phyloP scores from a whole-genome alignment of 2,888 invertebrate genomes.

The Gisinianus flammeolus region DNA sequence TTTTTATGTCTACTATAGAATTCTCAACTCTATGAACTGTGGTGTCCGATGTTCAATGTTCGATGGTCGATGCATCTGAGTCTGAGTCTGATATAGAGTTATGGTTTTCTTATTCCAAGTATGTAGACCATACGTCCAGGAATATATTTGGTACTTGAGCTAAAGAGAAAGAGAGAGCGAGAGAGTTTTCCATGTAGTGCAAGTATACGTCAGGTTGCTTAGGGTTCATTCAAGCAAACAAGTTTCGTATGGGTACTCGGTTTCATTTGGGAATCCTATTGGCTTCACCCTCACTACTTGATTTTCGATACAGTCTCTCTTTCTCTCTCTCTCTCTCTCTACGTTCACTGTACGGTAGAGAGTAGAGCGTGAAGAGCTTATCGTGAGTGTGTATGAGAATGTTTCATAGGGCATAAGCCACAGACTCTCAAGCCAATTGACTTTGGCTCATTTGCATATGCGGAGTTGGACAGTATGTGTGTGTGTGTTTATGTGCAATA shows the following conservation, averaged over 20 bases:
- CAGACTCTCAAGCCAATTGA: neutral
- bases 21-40: too few species aligned
- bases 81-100: slow-evolving; percentile 9
- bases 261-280: slow-evolving; percentile 15
- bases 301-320: too few species aligned
- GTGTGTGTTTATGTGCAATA: too few species aligned
- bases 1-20: too few species aligned
- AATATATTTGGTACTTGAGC: neutral
- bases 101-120: neutral
- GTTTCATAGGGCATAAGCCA: neutral
- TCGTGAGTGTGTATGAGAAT: too few species aligned
- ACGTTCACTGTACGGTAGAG: too few species aligned
- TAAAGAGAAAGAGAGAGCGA: neutral
- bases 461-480: too few species aligned
- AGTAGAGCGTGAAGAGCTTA: too few species aligned
- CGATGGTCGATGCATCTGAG: neutral
- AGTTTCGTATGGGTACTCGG: neutral
- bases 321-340: too few species aligned
- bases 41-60: neutral
- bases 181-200: neutral
- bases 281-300: neutral
- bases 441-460: neutral
- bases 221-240: slow-evolving; percentile 5
- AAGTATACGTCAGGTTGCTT: neutral
- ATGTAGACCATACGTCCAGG: neutral